Percentiles rank a stretch among this genome's conserved stretches.
Evolutionary conservation across 2,888 invertebrate genomes (phyloP).

Genomic region (Acronicta psi): DNA sequence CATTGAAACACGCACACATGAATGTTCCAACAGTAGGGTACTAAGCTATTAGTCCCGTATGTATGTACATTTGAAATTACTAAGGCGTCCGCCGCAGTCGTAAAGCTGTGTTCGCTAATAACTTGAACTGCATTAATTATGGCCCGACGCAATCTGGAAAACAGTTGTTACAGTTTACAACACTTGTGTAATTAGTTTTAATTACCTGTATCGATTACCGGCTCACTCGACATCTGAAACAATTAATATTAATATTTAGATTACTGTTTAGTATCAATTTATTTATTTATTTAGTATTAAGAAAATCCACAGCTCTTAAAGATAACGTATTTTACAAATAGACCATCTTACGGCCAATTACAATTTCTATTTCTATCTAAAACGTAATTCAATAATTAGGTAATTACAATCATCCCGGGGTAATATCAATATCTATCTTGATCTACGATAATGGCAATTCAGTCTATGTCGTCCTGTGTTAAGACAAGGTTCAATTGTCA

Average conservation of each 20-base stretch:
- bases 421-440: too few species aligned
- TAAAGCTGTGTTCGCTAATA: conserved; percentile 53
- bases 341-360: too few species aligned
- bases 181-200: conserved; percentile 44
- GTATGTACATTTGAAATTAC: conserved; percentile 44
- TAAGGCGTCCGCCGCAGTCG: conserved; percentile 50
- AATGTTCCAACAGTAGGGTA: conserved; percentile 18
- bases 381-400: too few species aligned
- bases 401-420: too few species aligned
- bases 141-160: conserved; percentile 42
- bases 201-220: conserved; percentile 64
- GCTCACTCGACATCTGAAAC: conserved; percentile 74
- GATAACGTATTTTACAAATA: too few species aligned
- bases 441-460: too few species aligned
- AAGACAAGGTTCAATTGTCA: too few species aligned
- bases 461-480: too few species aligned
- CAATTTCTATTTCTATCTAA: too few species aligned
- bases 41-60: conserved; percentile 35
- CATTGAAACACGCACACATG: conserved; percentile 7
- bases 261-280: not conserved
- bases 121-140: conserved; percentile 56
- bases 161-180: conserved; percentile 44
- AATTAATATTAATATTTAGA: conserved; percentile 34
- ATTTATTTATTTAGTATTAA: too few species aligned
- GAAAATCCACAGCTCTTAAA: too few species aligned